Percentiles rank a stretch among this genome's conserved stretches.
phyloP scores from a whole-genome alignment of 2,797 vertebrate species.

The Novumbra hubbsi region DNA sequence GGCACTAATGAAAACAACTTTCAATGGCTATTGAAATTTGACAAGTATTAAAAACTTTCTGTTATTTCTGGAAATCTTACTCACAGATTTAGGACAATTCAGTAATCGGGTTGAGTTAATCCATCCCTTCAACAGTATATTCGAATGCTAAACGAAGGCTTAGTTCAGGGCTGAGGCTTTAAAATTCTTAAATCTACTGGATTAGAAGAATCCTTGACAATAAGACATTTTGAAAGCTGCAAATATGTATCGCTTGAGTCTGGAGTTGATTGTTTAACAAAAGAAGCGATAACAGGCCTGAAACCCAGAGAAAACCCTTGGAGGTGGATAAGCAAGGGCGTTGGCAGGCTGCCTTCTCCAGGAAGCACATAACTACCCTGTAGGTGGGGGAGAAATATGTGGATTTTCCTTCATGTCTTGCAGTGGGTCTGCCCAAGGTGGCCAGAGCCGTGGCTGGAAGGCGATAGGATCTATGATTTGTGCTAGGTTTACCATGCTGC shows the following conservation, averaged over 20 bases:
- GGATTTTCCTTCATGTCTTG: conserved; percentile 30
- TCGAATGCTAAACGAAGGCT: conserved; percentile 67
- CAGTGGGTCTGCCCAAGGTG: conserved; percentile 26
- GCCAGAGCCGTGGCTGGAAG: conserved; percentile 26
- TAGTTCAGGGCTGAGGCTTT: conserved; percentile 59
- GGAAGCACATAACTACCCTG: conserved; percentile 4
- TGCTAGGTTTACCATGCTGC: conserved; percentile 33
- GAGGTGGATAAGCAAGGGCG: conserved; percentile 11
- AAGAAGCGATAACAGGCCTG: not conserved
- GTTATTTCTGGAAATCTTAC: conserved; percentile 46
- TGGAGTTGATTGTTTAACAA: not conserved
- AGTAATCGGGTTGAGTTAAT: conserved; percentile 67
- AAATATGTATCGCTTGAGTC: conserved; percentile 18
- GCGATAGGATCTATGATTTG: conserved; percentile 41
- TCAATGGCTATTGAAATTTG: conserved; percentile 22
- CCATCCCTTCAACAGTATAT: conserved; percentile 58
- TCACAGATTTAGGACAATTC: conserved; percentile 50
- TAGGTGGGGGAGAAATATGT: conserved; percentile 18
- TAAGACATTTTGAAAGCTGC: conserved; percentile 47
- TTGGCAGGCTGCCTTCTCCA: conserved; percentile 30
- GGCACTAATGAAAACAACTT: not conserved
- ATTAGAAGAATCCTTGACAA: conserved; percentile 50
- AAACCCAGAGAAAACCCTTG: conserved; percentile 5
- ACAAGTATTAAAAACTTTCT: conserved; percentile 58
- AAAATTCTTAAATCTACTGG: conserved; percentile 60